Base-by-base conservation (phyloP, 2,888 invertebrate species). In the Crossocerus cetratus region DNA sequence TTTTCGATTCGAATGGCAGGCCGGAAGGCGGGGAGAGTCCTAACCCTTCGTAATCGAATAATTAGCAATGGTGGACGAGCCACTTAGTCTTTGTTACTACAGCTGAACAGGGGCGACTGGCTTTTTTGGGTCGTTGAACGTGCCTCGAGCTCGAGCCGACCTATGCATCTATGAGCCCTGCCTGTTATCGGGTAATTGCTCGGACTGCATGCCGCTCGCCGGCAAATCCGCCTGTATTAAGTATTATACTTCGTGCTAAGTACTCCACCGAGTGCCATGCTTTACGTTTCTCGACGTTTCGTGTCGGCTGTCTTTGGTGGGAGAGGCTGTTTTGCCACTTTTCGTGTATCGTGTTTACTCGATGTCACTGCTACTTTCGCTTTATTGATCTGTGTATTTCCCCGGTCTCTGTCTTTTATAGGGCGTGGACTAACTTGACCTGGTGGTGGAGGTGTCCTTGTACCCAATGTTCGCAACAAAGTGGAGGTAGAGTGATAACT, bases 81-180 rank as follows among this genome's bases (percentile, higher is more conserved):
- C 49, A 49, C 49, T 49, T 49, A 49, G 49, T 49, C 49, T 49
- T 49, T 49, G 49, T 49, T 49, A 49, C 49, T 49, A 16, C 49
- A 16, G 49, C 49, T 49, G 49, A 49, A 49, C 49, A 16, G 49
- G 49, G 49, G 49, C 49, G 14, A 49, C 49, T 49, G 49, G 49
- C 49, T 49, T 49, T 49, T 49, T 49, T 49, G 49, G 49, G 49
- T 49, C 49, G 49, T 49, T 49, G 49, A 49, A 49, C 49, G 49
- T 49, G 16, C 2, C 49, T 49, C 16, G n/a, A 32, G 49, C 14
- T 2, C 49, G 49, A 49, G 49, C 49, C 16, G 16, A n/a, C 49
- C 16, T 49, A 49, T 49, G 49, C 49, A 49, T 16, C 49, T 49
- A 49, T 49, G 49, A 49, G 16, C 32, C 11, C 32, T 32, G 32